Evolutionary conservation across 2,113 vertebrate species (phyloP), one percentile per base, ranked within the genome.

Genomic region (Nipponia nippon): DNA sequence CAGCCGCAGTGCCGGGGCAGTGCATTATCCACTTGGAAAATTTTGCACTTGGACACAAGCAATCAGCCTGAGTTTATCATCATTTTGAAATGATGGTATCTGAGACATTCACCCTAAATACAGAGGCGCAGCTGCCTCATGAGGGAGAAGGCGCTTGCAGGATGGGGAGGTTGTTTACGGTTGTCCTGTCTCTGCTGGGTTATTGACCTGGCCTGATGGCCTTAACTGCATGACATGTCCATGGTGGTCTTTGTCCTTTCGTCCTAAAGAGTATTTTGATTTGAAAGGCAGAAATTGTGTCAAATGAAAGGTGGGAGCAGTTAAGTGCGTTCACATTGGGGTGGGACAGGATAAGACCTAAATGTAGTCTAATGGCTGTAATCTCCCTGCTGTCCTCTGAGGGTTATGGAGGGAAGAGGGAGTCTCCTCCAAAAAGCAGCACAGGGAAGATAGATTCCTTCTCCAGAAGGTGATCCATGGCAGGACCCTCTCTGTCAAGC

Each of bases 1-100:
- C 27, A 72, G 36, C n/a, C 2, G 1, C 16, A 55, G 52, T 4
- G 1, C 29, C 0, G 1, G 36, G 22, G 15, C 53, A 75, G 29
- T 3, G 2, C 0, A 0, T 82, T 75, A 36, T 70, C 75, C 49
- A 7, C 65, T 79, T 82, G 40, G 22, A 70, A 42, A 82, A 87
- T 62, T 80, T 82, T 93, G 82, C 10, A 13, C 40, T 84, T 76
- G 46, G 38, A 49, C 36, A 23, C 21, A 38, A 38, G 6, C 0
- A 0, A 26, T 92, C 40, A 77, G 61, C 52, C 47, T 46, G n/a
- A 75, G 10, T 59, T 94, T 61, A 22, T 79, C 1, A 46, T 53
- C 20, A 76, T 7, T 91, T 90, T 87, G 52, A 82, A 82, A 47
- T 75, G 0, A 29, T 42, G 19, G 18, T 50, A 44, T 63, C 59